phyloP scores from a whole-genome alignment of 1,140 invertebrate species.

The Papilio dardanus region DNA sequence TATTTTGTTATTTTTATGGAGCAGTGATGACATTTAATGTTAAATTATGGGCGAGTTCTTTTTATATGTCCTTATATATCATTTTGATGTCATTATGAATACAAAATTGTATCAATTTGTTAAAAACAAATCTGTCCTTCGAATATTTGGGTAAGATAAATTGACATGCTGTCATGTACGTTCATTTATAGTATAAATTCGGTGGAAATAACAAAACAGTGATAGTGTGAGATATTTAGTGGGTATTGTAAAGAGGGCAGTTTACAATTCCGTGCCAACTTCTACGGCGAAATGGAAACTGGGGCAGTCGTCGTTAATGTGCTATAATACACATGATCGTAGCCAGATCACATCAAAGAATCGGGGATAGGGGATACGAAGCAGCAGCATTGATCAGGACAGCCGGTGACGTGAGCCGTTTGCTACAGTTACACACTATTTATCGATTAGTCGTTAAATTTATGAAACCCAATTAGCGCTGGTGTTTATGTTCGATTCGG shows the following conservation, averaged over 20 bases:
- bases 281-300: conserved; percentile 72
- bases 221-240: conserved; percentile 55
- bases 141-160: too few species aligned
- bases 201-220: not conserved
- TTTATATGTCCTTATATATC: not conserved
- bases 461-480: not conserved
- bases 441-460: conserved; percentile 28
- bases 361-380: conserved; percentile 51
- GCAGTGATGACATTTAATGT: conserved; percentile 17
- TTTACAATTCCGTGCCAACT: conserved; percentile 81
- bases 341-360: conserved; percentile 78
- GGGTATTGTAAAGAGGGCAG: conserved; percentile 77
- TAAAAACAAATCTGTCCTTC: not conserved
- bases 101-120: not conserved
- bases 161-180: not conserved
- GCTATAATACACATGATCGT: conserved; percentile 70
- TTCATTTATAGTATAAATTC: not conserved
- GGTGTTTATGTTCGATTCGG: conserved; percentile 18
- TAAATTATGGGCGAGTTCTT: not conserved
- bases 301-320: conserved; percentile 71
- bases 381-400: conserved; percentile 48
- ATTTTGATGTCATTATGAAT: not conserved
- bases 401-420: conserved; percentile 41
- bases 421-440: conserved; percentile 23
- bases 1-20: conserved; percentile 2